A percentile compares a stretch with the other conserved stretches of the same genome.
phyloP scores from a whole-genome alignment of 2,113 vertebrate species.

The Baryphthengus martii region DNA sequence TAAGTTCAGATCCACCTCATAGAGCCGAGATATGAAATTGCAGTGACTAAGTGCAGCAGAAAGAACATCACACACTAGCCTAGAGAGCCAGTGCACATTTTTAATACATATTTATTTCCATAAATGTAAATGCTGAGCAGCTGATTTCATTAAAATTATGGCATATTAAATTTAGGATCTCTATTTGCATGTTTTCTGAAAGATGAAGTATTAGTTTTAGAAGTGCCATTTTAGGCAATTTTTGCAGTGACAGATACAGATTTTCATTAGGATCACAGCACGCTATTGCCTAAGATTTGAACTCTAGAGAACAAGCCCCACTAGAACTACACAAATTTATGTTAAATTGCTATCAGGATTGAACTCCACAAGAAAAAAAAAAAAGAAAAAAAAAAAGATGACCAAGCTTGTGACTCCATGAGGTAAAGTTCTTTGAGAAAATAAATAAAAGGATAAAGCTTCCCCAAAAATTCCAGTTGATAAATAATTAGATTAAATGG shows the following conservation, averaged over 20 bases:
- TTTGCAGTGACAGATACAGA: conserved; percentile 57
- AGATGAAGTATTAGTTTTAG: conserved; percentile 64
- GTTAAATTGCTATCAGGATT: conserved; percentile 23
- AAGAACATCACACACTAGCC: conserved; percentile 18
- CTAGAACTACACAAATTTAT: conserved; percentile 27
- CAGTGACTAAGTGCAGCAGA: conserved; percentile 43
- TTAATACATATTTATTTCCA: conserved; percentile 55
- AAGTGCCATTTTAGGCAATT: conserved; percentile 60
- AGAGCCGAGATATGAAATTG: conserved; percentile 41
- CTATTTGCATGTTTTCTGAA: conserved; percentile 67
- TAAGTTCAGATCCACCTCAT: conserved; percentile 57
- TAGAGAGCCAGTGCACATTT: conserved; percentile 35
- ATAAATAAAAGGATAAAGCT: background rate
- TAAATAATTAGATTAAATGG: background rate
- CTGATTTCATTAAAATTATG: conserved; percentile 70
- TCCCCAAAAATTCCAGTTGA: background rate
- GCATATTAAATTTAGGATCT: conserved; percentile 33
- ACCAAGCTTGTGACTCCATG: background rate
- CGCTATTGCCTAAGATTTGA: conserved; percentile 34
- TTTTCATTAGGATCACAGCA: conserved; percentile 52
- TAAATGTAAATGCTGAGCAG: conserved; percentile 57
- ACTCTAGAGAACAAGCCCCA: conserved; percentile 1
- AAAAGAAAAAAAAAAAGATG: background rate
- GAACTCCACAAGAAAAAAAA: background rate
- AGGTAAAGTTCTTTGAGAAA: background rate